Evolutionary conservation across 2,797 vertebrate species (phyloP), one percentile per base, ranked within the genome.

Genomic region (Scomberomorus guttatus): DNA sequence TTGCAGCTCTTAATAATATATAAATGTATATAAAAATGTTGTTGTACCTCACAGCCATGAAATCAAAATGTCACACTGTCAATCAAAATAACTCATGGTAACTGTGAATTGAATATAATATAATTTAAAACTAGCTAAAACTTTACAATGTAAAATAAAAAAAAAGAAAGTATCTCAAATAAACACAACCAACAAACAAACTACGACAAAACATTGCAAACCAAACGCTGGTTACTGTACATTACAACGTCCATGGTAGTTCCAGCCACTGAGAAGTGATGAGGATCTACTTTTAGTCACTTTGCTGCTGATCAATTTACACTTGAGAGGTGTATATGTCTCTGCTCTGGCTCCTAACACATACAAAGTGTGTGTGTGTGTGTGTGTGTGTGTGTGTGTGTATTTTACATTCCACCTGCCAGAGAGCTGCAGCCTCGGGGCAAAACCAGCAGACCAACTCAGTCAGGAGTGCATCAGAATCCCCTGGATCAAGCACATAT

Each of bases 401-500:
- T 37, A 3, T 37, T 79, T 73, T 52, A 77, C 22, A 75, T 72
- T 78, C 55, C 25, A 71, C 52, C 81, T 82, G 84, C 22, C 39
- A 58, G 55, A 68, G 42, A 75, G 56, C 62, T 6, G 2, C 72
- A 72, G 83, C 87, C 89, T 84, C 64, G 2, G 76, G 87, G 77
- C 70, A 88, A 80, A 83, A 76, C 20, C 69, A 67, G 70, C 81
- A 56, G 46, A 82, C 67, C 60, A 57, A 6, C 79, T 84, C 66
- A 60, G 55, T 37, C 57, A 58, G 61, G 52, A 80, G 56, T 32
- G 46, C 14, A 63, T 66, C 25, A n/a, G n/a, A 84, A 84, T 80
- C 80, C 80, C 68, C 58, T 13, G 50, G 84, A 85, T 86, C 62
- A 79, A 65, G 25, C 58, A 27, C 73, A 61, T n/a, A 51, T 3